These are phyloP conservation scores for Dynastes maya DNA, from an alignment of 2,888 invertebrate species.

Conservation along the genomic window DNA sequence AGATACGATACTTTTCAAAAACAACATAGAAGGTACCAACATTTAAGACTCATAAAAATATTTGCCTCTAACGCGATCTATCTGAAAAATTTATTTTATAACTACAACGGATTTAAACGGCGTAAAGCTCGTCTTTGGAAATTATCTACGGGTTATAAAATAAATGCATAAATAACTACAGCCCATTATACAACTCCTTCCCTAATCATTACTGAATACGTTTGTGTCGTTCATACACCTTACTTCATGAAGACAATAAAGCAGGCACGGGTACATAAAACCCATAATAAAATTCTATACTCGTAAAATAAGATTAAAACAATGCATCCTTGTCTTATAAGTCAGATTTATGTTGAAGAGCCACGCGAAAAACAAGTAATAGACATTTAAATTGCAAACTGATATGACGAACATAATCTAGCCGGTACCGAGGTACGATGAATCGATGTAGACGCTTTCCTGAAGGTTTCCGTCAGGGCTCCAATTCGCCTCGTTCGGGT, in stretches of 20 bases:
- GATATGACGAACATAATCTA: constrained; percentile 61
- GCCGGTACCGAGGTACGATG: constrained; percentile 57
- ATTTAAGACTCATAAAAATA: too few relatives aligned
- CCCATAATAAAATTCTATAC: constrained; percentile 15
- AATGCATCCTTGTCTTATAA: constrained; percentile 15
- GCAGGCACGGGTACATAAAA: constrained; percentile 26
- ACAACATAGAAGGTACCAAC: too few relatives aligned
- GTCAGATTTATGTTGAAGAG: constrained; percentile 58
- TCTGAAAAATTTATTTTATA: too few relatives aligned
- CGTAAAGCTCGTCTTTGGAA: too few relatives aligned
- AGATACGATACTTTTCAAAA: too few relatives aligned
- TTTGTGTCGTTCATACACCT: constrained; percentile 14
- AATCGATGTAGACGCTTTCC: constrained; percentile 56
- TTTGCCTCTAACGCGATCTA: too few relatives aligned
- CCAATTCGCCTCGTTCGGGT: constrained; percentile 50
- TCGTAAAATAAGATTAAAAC: constrained; percentile 33
- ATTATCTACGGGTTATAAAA: too few relatives aligned
- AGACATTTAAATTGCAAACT: constrained; percentile 59
- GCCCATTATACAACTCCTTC: neutral
- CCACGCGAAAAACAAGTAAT: constrained; percentile 60
- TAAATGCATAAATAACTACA: too few relatives aligned
- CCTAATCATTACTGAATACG: neutral
- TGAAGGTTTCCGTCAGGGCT: constrained; percentile 52
- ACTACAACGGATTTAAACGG: too few relatives aligned
- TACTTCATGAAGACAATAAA: constrained; percentile 20